Base-by-base conservation (phyloP, 1,140 invertebrate genomes). In the Drosophila prosaltans region DNA sequence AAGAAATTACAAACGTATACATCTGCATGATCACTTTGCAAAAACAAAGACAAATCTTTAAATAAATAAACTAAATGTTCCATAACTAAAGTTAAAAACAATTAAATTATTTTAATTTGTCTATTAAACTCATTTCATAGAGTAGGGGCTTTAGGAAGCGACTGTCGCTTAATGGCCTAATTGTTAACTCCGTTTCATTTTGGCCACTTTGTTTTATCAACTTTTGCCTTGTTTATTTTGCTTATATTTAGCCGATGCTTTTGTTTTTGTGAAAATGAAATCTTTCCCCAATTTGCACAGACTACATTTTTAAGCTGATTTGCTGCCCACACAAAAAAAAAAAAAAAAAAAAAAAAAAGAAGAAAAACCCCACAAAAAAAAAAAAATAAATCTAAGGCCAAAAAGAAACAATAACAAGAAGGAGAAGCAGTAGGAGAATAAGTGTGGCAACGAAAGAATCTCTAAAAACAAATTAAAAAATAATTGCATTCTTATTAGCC, bases 401-500 rank as follows among this genome's bases (percentile, higher is more conserved):
- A 9, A 48, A 48, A 24, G 16, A 24, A 51, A 51, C 45, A 51
- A 48, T 8, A 48, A 48, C 45, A 48, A 21, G 21, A 51, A 51
- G 21, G 45, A 8, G 24, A 26, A 51, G 7, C 6, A 21, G 16
- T 8, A 48, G 1, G 21, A 48, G 10, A 8, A 5, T 3, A 32
- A 40, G 54, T 28, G 24, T 1, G 40, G 40, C 39, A 26, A 24
- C 11, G 21, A 16, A 43, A 36, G 69, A 68, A 58, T 65, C 48
- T 67, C 39, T 10, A 61, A 88, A 88, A 82, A 70, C 68, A 88
- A 86, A 86, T 86, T 83, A 83, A 78, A 67, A 88, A 86, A 88
- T 82, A 88, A 86, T 86, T 82, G 67, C 51, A 48, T 68, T 74
- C 70, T 80, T 88, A 86, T 86, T 81, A 86, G 82, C 75, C 57